Evolutionary conservation across 2,113 vertebrate genomes (phyloP), one percentile per base, ranked within the genome.

Genomic region (Dicerorhinus sumatrensis): DNA sequence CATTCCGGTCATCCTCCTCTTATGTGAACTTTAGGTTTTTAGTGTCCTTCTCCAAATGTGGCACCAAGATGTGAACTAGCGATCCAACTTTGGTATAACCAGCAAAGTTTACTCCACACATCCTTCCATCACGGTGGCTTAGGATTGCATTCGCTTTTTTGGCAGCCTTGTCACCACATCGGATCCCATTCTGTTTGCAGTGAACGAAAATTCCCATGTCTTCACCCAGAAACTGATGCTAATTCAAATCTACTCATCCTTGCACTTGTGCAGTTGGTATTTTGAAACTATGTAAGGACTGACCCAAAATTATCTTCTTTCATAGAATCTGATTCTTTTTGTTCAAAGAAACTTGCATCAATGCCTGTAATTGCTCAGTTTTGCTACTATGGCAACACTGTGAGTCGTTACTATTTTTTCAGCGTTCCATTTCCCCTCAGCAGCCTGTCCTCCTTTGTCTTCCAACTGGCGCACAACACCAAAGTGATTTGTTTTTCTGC

Each of bases 351-450:
- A 97, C 96, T 89, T 96, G 72, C 95, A 96, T 98, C 65, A 46
- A 70, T 89, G 81, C 46, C 51, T 94, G 70, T 97, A 93, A 97
- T 96, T 73, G 77, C 93, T 91, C 91, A 86, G 67, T 96, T 96
- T 98, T 94, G 91, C 67, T 98, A 86, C 97, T 89, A 89, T 94
- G 81, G 95, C 81, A 97, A 97, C 93, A 60, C 63, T 51, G 67
- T 96, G 77, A 76, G 81, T 84, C 87, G 67, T 89, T 94, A 72
- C 70, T 96, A 72, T 95, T 89, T 94, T 95, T 96, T 88, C 42
- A 94, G 51, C 48, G 82, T 93, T 97, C 42, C 23, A 73, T 93
- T 97, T 92, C 33, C 82, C 31, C 89, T 77, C 72, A 96, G 85
- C 70, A 89, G 65, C 29, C 51, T 96, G 54, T 81, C 67, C 33